Evolutionary conservation across 1,140 invertebrate species (phyloP), one percentile per base, ranked within the genome.

Genomic region (Atta texana): DNA sequence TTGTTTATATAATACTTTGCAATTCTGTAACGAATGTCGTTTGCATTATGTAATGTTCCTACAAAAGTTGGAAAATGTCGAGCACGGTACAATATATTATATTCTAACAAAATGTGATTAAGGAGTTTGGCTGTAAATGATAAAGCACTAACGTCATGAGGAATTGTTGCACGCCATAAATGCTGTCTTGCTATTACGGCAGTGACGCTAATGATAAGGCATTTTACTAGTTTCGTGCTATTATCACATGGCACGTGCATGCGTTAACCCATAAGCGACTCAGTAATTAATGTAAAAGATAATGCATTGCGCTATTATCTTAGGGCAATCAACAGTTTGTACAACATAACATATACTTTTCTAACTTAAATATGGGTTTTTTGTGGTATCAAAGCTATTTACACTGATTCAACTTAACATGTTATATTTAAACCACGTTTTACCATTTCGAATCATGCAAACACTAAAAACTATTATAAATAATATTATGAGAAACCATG

Each of bases 41-140:
- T 44, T 44, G 39, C 39, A 44, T 44, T 74, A 49, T 69, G 51
- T 34, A 81, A 81, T 31, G 31, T 82, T 59, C 2, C 14, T 34
- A 21, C 16, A 63, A 84, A 49, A 75, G 2, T 39, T 31, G 16
- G 24, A 61, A 61, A 84, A 24, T 39, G 55, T 16, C 3, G 24
- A 49, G 24, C 34, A 12, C 76, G 18, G 55, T 80, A 28, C 18
- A 16, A 51, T 16, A 72, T 28, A 51, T 14, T 66, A 44, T 21
- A 88, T 84, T 84, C 21, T 88, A 68, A 84, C 55, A 84, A 88
- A 88, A 53, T n/a, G 51, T 71, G 69, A 89, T 89, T 88, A 85
- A 85, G 59, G 64, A 88, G 57, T 61, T 61, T 28, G 28, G 21
- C n/a, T 18, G 49, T 21, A 64, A 88, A 61, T 71, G 78, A 76